phyloP scores from a whole-genome alignment of 1,140 invertebrate genomes.

The Cryptotermes secundus region DNA sequence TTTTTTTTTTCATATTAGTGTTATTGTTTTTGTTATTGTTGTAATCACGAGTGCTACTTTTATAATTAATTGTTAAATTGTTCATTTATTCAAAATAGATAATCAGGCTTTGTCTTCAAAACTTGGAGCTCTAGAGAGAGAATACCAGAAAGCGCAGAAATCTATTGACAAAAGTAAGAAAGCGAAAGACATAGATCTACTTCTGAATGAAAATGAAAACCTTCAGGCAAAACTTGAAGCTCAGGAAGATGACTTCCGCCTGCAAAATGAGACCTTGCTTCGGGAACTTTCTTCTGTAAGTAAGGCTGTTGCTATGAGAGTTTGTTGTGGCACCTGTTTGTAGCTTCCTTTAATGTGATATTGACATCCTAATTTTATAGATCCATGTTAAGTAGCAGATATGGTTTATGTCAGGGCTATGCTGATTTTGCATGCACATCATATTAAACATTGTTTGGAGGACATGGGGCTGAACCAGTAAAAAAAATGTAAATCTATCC shows the following conservation, averaged over 20 bases:
- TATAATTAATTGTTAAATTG: no score
- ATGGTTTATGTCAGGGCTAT: no score
- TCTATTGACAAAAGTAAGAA: neutral
- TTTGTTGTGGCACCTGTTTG: neutral
- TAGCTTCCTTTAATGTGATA: neutral
- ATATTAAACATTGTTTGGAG: no score
- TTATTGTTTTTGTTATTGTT: no score
- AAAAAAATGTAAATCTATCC: no score
- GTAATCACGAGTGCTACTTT: no score
- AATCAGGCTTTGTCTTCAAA: neutral
- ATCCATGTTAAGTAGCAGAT: neutral
- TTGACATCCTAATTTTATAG: neutral
- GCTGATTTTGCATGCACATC: no score
- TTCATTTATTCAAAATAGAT: neutral
- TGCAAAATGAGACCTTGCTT: neutral
- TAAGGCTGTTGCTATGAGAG: neutral
- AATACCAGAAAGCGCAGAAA: conserved; percentile 1
- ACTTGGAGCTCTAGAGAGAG: neutral
- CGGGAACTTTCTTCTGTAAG: neutral
- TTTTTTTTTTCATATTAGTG: no score
- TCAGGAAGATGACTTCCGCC: neutral
- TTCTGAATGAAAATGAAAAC: neutral
- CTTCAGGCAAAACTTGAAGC: neutral
- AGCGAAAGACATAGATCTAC: neutral
- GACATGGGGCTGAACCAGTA: no score